Conservation (phyloP, 2,797 vertebrate genomes). For the Crypturellus tataupa region DNA sequence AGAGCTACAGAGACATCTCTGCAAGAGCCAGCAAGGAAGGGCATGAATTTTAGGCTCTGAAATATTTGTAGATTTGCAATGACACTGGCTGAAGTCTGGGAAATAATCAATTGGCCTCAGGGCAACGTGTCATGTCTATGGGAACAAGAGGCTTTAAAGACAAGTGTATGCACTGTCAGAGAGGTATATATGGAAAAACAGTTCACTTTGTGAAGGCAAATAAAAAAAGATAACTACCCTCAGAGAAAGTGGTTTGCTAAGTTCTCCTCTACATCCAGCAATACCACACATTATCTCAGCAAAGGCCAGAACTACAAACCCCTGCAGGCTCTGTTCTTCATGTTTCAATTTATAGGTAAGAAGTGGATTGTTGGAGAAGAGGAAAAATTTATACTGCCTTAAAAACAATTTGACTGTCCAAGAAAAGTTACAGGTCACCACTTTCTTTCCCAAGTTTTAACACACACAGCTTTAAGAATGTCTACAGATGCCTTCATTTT, state of each 20-base stretch:
- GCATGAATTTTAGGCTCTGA: not conserved
- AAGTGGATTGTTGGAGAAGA: not conserved
- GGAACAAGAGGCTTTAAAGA: not conserved
- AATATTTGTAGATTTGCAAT: not conserved
- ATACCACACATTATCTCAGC: not conserved
- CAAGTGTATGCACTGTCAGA: not conserved
- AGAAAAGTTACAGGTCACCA: not conserved
- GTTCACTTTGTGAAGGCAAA: not conserved
- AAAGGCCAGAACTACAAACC: not conserved
- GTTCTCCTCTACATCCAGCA: not conserved
- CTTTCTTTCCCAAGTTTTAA: not conserved
- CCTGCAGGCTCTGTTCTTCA: not conserved
- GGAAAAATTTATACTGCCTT: not conserved
- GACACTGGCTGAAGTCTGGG: not conserved
- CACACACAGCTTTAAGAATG: not conserved
- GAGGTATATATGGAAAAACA: not conserved
- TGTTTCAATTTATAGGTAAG: slow-evolving; percentile 4
- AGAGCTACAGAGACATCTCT: not conserved
- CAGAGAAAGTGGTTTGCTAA: not conserved
- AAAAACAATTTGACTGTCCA: not conserved
- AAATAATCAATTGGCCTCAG: not conserved
- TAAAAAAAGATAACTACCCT: not conserved
- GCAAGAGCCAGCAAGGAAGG: not conserved
- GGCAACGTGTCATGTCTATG: not conserved
- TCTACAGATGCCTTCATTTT: not conserved